phyloP scores from a whole-genome alignment of 2,797 vertebrate species.

The Rhinatrema bivittatum region DNA sequence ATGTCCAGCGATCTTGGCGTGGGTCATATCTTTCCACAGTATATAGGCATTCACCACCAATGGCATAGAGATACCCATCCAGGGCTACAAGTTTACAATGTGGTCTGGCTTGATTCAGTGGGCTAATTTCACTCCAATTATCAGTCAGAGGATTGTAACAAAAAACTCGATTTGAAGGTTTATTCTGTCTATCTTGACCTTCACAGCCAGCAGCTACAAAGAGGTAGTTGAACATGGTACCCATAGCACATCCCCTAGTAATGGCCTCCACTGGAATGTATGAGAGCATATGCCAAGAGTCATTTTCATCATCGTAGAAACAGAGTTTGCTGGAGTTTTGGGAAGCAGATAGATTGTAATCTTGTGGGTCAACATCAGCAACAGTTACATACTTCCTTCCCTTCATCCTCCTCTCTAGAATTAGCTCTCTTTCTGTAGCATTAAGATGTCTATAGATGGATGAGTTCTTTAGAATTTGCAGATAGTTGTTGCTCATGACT shows the following conservation, averaged over 20 bases:
- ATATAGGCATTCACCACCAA: conserved; percentile 84
- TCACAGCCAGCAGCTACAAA: conserved; percentile 80
- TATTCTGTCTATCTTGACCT: conserved; percentile 39
- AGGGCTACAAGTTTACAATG: conserved; percentile 82
- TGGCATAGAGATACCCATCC: conserved; percentile 81
- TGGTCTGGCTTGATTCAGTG: conserved; percentile 81
- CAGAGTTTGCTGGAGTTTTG: conserved; percentile 59
- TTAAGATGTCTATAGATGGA: conserved; percentile 69
- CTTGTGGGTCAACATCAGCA: conserved; percentile 66
- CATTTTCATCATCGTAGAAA: conserved; percentile 68
- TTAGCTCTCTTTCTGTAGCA: conserved; percentile 70
- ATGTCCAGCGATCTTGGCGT: conserved; percentile 75
- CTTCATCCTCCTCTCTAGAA: conserved; percentile 58
- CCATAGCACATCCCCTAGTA: conserved; percentile 73
- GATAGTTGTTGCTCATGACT: conserved; percentile 87
- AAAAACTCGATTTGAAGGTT: conserved; percentile 77
- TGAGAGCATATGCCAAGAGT: conserved; percentile 69
- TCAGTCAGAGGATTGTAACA: conserved; percentile 84
- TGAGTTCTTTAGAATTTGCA: conserved; percentile 75
- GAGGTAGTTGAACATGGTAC: conserved; percentile 90
- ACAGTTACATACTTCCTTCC: conserved; percentile 65
- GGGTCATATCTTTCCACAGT: conserved; percentile 87
- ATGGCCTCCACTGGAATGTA: conserved; percentile 68
- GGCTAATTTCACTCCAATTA: conserved; percentile 81
- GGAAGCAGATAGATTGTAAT: background rate